Base-by-base conservation (phyloP, 2,888 invertebrate genomes). In the Melieria crassipennis region DNA sequence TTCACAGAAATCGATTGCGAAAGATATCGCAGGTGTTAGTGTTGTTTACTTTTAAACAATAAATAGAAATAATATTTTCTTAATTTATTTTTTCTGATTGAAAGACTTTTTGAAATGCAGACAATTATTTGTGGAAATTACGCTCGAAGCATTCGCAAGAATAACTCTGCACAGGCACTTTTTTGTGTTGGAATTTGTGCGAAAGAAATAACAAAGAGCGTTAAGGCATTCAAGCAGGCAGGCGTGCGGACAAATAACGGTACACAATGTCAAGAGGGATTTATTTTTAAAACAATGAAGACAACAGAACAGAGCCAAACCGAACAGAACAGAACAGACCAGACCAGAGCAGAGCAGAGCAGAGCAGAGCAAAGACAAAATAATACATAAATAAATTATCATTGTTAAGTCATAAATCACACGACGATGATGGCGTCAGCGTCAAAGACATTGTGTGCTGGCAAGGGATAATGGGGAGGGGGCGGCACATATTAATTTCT, bases 381-480 rank as follows among this genome's bases (percentile, higher is more conserved):
- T 65, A 63, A 71, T 50, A 67, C 61, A 30, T 30, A 30, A 66
- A 71, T 69, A 72, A 73, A 73, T 73, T 75, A 72, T 74, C 75
- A 77, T 75, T 76, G 75, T 75, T 65, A 75, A 73, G 61, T 75
- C 77, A 75, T 77, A 76, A 75, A 76, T 77, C 76, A 77, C 71
- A 70, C 69, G 75, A 72, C 74, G 73, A 30, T 30, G 30, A 30
- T 30, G 30, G 76, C 71, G 72, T 67, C 42, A 65, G 42, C 46
- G 43, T 5, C 30, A 68, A 50, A 10, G 50, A 11, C 50, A 50
- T 10, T 3, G 11, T 10, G 11, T 11, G 56, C 42, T 47, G 62
- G 50, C 69, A 63, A 63, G 16, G 46, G 7, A 6, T 9, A n/a
- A 43, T 6, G 57, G 7, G 13, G 9, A 11, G 52, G 9, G 50